These are phyloP conservation scores for Diarsia dahlii DNA, from an alignment of 2,888 invertebrate species.

Conservation along the genomic window DNA sequence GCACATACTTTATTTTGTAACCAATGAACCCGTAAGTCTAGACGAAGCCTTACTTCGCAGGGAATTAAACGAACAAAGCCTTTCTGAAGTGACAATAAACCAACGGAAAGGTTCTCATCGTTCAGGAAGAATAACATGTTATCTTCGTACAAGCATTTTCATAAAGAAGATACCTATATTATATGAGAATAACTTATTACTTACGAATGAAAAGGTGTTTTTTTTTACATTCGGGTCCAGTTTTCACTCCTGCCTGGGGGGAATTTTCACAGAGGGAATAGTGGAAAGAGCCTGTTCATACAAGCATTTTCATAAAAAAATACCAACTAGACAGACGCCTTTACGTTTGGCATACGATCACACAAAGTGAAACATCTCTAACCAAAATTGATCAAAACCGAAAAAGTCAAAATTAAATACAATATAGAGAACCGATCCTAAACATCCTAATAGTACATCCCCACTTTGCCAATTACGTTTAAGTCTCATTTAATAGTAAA, in stretches of 20 bases:
- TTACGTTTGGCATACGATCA: neutral
- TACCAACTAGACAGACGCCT: neutral
- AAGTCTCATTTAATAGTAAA: neutral
- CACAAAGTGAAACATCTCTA: neutral
- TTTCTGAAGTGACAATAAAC: slow-evolving; percentile 71
- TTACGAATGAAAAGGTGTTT: too few species aligned
- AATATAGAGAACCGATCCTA: neutral
- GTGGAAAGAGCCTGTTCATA: neutral
- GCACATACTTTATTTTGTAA: slow-evolving; percentile 64
- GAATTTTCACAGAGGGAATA: too few species aligned
- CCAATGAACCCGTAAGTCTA: slow-evolving; percentile 76
- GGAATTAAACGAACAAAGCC: slow-evolving; percentile 76
- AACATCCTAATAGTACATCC: too few species aligned
- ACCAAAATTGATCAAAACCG: neutral
- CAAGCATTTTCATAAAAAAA: slow-evolving; percentile 9
- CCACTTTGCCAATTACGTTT: too few species aligned
- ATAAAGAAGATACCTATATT: neutral
- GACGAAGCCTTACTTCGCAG: slow-evolving; percentile 81
- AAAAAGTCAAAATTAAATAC: neutral
- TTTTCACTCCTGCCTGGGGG: too few species aligned
- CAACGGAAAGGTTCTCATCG: slow-evolving; percentile 53
- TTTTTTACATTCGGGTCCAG: too few species aligned
- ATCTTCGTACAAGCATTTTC: slow-evolving; percentile 26
- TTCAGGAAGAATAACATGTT: slow-evolving; percentile 40
- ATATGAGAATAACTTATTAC: too few species aligned